Evolutionary conservation across 2,113 vertebrate genomes (phyloP), one percentile per base, ranked within the genome.

Genomic region (Pelusios castaneus): DNA sequence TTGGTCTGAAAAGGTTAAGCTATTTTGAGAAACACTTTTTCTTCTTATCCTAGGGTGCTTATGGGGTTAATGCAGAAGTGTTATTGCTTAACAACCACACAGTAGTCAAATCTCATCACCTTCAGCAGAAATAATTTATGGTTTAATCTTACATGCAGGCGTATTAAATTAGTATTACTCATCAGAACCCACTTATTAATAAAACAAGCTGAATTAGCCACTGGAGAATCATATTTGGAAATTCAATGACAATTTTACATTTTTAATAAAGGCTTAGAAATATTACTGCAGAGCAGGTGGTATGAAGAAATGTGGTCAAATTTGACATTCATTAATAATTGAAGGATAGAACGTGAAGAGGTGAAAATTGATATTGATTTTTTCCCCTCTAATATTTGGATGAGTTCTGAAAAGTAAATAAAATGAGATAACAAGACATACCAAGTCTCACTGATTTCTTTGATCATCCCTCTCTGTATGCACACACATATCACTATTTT

Each of bases 301-400:
- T 96, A 97, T 85, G 93, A 93, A 97, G 93, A 98, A 98, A 97
- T 97, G 93, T 98, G 97, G 97, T 98, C 96, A 98, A 98, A 98
- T 98, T 98, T 98, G 98, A 98, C 97, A 98, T 98, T 98, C 98
- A 98, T 98, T 98, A 98, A 98, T 98, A 98, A 98, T 98, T 98
- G 96, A 98, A 97, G 96, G 84, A 54, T 94, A 67, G 97, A 97
- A 98, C 79, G 95, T 98, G 98, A 98, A 97, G 95, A 98, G 97
- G 97, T 98, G 97, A 98, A 98, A 98, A 98, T 91, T 97, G 97
- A 98, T 98, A 98, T 98, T 98, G 97, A 98, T 98, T 98, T 98
- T 98, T 98, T 95, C 92, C 92, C 90, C 73, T 98, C 97, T 97
- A 98, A 98, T 98, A 98, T 98, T 98, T 98, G 98, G 96, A 97